A percentile compares a stretch with the other conserved stretches of the same genome.
These are phyloP conservation scores for Odontesthes bonariensis DNA, from an alignment of 2,113 vertebrate genomes.

Conservation along the genomic window DNA sequence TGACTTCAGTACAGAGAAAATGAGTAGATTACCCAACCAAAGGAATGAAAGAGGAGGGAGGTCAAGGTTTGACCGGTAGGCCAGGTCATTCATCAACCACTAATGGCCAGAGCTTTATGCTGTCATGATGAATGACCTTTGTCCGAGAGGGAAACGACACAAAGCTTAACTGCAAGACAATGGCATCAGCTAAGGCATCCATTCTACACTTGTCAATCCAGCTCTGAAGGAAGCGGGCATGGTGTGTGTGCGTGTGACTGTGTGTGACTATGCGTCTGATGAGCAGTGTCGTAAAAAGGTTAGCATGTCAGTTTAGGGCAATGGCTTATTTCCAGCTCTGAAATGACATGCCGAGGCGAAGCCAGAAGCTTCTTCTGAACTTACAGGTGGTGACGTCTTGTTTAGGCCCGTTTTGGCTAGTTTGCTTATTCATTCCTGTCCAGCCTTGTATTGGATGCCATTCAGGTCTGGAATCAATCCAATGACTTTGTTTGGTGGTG, in stretches of 20 bases:
- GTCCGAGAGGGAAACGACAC: constrained; percentile 50
- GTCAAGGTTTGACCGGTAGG: constrained; percentile 73
- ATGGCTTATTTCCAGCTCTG: constrained; percentile 62
- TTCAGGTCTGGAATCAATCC: background rate
- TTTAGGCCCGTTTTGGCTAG: constrained; percentile 45
- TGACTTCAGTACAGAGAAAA: constrained; percentile 42
- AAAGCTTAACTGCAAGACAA: constrained; percentile 70
- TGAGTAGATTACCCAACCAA: constrained; percentile 56
- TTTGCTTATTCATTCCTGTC: constrained; percentile 11
- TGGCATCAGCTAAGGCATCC: constrained; percentile 70
- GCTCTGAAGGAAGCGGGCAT: constrained; percentile 49
- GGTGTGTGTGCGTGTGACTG: constrained; percentile 4
- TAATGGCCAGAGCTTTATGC: constrained; percentile 79
- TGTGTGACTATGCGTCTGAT: constrained; percentile 33
- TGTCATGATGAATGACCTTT: constrained; percentile 79
- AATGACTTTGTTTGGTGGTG: background rate
- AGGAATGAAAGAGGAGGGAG: constrained; percentile 37
- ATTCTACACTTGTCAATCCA: constrained; percentile 77
- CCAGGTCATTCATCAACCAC: constrained; percentile 77
- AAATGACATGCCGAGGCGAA: constrained; percentile 50
- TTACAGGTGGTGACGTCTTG: constrained; percentile 68
- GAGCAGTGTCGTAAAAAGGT: constrained; percentile 50
- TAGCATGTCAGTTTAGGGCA: constrained; percentile 58
- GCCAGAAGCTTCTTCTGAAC: constrained; percentile 12
- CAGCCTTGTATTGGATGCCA: background rate